phyloP scores from a whole-genome alignment of 2,113 vertebrate genomes.

The Anser brachyrhynchus region DNA sequence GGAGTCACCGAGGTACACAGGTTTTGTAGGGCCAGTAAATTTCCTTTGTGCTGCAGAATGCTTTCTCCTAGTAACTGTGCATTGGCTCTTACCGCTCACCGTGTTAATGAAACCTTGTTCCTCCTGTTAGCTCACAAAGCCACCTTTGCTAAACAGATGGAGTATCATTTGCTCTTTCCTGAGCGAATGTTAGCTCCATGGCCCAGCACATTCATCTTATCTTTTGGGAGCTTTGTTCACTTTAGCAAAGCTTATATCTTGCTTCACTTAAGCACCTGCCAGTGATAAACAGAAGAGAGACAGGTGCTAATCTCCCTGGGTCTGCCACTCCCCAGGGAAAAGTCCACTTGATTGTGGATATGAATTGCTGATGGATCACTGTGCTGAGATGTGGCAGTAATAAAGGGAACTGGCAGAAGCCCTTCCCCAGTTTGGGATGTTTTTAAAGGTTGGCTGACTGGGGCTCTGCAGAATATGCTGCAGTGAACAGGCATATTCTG shows the following conservation, averaged over 20 bases:
- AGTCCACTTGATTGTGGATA: not conserved
- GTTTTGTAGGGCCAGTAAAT: not conserved
- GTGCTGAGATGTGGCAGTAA: not conserved
- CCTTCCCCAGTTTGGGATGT: not conserved
- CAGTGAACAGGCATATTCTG: not conserved
- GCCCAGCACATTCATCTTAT: constrained; percentile 71
- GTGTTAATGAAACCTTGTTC: constrained; percentile 25
- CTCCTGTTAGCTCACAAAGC: constrained; percentile 27
- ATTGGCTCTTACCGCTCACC: not conserved
- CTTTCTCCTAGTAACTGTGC: not conserved
- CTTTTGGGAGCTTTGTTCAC: constrained; percentile 62
- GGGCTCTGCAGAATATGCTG: not conserved
- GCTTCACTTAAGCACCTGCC: constrained; percentile 64
- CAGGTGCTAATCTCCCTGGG: constrained; percentile 32
- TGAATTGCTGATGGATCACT: not conserved
- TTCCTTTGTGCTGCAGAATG: not conserved
- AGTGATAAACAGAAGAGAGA: constrained; percentile 67
- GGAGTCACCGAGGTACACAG: not conserved
- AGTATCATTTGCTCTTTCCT: constrained; percentile 54
- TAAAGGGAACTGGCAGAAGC: not conserved
- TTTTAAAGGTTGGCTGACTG: not conserved
- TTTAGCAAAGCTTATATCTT: constrained; percentile 29
- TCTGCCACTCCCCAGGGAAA: constrained; percentile 23
- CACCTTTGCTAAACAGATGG: constrained; percentile 20
- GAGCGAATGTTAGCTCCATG: constrained; percentile 40